Base-by-base conservation (phyloP, 2,888 invertebrate genomes). In the Brenthis hecate region DNA sequence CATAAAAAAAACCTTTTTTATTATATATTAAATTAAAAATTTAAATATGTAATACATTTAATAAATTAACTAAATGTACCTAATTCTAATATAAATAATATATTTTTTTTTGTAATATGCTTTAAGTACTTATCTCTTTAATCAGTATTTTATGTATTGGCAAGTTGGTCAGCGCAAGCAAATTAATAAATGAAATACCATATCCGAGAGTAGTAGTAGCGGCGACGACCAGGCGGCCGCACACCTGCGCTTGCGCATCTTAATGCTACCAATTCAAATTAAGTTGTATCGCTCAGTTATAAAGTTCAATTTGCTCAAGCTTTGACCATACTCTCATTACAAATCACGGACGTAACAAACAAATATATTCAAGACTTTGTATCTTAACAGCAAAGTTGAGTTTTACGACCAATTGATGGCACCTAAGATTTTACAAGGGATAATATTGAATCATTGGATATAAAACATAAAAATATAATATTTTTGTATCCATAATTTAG, bases 141-240 rank as follows among this genome's bases (percentile, higher is more conserved):
- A 74, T 70, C 73, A 71, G 72, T 75, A 78, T 79, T 78, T 80
- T 84, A 83, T 78, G 78, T 82, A 84, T 82, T 81, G 78, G 76
- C 77, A 81, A 81, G 83, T 81, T 83, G 85, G 86, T 88, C 87
- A 88, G 84, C 82, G 82, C 85, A 86, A 88, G 89, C 87, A 91
- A 91, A 91, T 91, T 91, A 91, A 91, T 91, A 92, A 89, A 91
- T 81, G 89, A 89, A 88, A 90, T 89, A 87, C 88, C 87, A 88
- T 90, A 89, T 86, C 85, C 83, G 85, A 88, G 87, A 86, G 87
- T 84, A 86, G 89, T 88, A 88, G 90, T 86, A 83, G 81, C 83
- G 91, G 92, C 91, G 92, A 88, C 92, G 87, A 85, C 83, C 85
- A 85, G 92, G 86, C 92, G 92, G 88, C 82, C 82, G 91, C 82